Percentiles rank a stretch among this genome's conserved stretches.
Evolutionary conservation across 2,888 invertebrate genomes (phyloP).

Genomic region (Sphaeridia pumilis): DNA sequence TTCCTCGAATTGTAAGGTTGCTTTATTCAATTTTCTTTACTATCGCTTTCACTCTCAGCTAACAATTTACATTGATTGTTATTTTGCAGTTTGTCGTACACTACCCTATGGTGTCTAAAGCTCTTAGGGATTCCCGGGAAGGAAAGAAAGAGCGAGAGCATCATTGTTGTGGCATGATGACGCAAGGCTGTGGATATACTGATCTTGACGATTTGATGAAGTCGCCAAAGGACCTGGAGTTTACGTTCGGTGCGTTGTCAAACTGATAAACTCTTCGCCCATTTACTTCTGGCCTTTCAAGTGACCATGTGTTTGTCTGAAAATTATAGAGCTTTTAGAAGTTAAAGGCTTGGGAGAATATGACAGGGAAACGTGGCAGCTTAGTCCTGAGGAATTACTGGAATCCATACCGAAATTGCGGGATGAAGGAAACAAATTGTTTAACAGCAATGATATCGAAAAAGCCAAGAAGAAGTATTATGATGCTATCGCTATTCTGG

Average conservation of each 20-base stretch:
- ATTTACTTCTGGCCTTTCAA: too few species aligned
- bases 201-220: conserved; percentile 79
- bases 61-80: too few species aligned
- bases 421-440: conserved; percentile 72
- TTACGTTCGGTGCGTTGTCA: conserved; percentile 66
- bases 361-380: conserved; percentile 89
- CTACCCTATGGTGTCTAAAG: conserved; percentile 92
- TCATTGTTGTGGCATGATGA: conserved; percentile 71
- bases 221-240: conserved; percentile 70
- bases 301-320: neutral
- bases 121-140: conserved; percentile 66
- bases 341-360: conserved; percentile 76
- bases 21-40: too few species aligned
- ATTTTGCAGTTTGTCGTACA: conserved; percentile 62
- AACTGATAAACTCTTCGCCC: too few species aligned
- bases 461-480: conserved; percentile 69
- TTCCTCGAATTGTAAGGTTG: conserved; percentile 69
- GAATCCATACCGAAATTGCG: conserved; percentile 58
- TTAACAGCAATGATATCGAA: conserved; percentile 55
- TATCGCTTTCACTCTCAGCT: too few species aligned
- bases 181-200: conserved; percentile 74
- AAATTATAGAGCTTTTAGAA: conserved; percentile 59
- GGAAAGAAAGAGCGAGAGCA: conserved; percentile 57
- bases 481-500: conserved; percentile 77
- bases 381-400: conserved; percentile 71